Evolutionary conservation across 1,140 invertebrate species (phyloP).

Genomic region (Eufriesea mexicana): DNA sequence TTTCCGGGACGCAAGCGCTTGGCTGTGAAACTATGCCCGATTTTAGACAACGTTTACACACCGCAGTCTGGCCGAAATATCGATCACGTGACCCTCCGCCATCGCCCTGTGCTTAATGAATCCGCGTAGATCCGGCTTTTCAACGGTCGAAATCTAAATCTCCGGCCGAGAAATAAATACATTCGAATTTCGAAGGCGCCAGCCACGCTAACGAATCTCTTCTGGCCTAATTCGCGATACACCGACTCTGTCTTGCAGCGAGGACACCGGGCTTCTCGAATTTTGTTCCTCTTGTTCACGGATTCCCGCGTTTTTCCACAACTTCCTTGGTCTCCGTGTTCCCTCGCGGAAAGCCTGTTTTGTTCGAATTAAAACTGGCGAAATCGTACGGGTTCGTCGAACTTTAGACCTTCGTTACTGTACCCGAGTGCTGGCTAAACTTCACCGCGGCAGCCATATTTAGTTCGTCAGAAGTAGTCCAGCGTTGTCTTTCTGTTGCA

Average conservation of each 20-base stretch:
- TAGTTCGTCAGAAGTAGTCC: too few species aligned
- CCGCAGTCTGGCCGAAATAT: neutral
- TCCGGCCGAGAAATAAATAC: neutral
- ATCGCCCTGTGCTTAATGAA: neutral
- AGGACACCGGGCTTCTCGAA: neutral
- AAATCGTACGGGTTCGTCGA: too few species aligned
- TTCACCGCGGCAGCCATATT: too few species aligned
- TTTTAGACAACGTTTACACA: neutral
- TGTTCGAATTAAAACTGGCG: too few species aligned
- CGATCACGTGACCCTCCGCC: neutral
- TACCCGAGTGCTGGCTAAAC: too few species aligned
- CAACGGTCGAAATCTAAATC: conserved; percentile 18
- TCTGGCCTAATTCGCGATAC: conserved; percentile 11
- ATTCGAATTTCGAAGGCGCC: neutral
- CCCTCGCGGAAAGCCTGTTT: too few species aligned
- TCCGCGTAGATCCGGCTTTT: neutral
- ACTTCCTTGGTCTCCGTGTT: neutral
- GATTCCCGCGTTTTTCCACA: neutral
- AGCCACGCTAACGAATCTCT: neutral
- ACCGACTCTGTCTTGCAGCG: neutral
- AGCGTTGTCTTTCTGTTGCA: too few species aligned
- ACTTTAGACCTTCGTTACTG: too few species aligned
- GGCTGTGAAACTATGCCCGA: neutral
- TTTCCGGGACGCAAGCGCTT: neutral
- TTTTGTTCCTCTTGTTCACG: neutral